Conservation (phyloP, 2,113 vertebrate genomes). For the Pterocles burchelli region DNA sequence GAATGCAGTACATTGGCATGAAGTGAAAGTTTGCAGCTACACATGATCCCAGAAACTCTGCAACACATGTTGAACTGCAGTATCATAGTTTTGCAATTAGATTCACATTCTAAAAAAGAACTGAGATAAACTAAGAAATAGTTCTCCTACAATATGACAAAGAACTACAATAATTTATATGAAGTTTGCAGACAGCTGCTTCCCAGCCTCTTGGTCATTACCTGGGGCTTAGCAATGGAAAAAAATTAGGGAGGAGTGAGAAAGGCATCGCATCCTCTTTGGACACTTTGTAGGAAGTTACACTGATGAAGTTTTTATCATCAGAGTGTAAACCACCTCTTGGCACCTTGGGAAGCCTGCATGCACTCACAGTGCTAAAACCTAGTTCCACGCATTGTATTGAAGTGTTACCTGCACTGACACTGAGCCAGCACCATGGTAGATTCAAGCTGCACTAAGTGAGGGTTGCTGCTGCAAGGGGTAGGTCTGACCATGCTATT, state of each 20-base stretch:
- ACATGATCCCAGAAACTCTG: conserved; percentile 43
- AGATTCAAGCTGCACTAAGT: background rate
- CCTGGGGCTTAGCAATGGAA: background rate
- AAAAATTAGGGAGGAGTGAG: background rate
- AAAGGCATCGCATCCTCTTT: background rate
- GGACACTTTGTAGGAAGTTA: background rate
- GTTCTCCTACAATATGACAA: background rate
- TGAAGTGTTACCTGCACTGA: background rate
- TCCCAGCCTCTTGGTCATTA: background rate
- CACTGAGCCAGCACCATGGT: background rate
- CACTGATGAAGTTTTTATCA: background rate
- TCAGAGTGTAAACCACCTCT: background rate
- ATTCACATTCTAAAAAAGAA: conserved; percentile 25
- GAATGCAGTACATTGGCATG: background rate
- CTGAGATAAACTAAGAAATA: conserved; percentile 10
- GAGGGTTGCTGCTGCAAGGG: background rate
- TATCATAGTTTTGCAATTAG: conserved; percentile 44
- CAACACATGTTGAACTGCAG: conserved; percentile 9
- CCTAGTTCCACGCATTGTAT: too few species aligned
- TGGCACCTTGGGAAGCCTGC: background rate
- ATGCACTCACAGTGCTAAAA: background rate
- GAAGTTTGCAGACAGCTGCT: background rate
- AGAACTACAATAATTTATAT: background rate
- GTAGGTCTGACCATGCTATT: background rate
- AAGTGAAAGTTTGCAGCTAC: conserved; percentile 65